Base-by-base conservation (phyloP, 1,140 invertebrate genomes). In the Anthonomus grandis region DNA sequence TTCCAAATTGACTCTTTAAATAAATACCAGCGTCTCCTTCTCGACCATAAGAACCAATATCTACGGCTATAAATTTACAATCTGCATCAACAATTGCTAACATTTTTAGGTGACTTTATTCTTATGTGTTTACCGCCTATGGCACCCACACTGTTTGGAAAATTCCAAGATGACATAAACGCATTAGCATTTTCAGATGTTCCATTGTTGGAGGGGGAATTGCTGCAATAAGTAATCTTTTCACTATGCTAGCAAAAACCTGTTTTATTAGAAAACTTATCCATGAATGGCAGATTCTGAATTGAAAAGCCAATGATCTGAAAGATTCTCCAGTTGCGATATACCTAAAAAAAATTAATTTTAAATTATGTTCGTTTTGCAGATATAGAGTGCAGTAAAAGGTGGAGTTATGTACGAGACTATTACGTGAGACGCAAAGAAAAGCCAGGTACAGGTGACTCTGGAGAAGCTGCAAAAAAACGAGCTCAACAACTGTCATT, bases 351-450 rank as follows among this genome's bases (percentile, higher is more conserved):
- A 34, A 59, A 39, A 41, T 46, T 22, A 6, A 17, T 25, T 25
- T 39, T 39, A 12, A 12, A n/a, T 25, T 53, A 5, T n/a, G 24
- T 42, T 42, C 3, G 42, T 13, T 8, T 58, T 62, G 10, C 31
- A 62, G 59, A 42, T 52, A 25, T 1, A n/a, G 54, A 62, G 18
- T 62, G 54, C 21, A 58, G 21, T 25, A 62, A 58, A 41, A 13
- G 55, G 2, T 61, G 55, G 59, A 25, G 12, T 31, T 31, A 31
- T n/a, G 27, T 31, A 31, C 27, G 27, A 31, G 27, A 31, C n/a
- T 31, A 31, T 31, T 31, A 31, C 27, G 27, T 31, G 27, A 31
- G 27, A 31, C 27, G 27, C 27, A 31, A 31, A 31, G 27, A 31
- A 31, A 31, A 31, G 6, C 27, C n/a, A 31, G 27, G 27, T 31